These are phyloP conservation scores for Stigmatopora argus DNA, from an alignment of 2,113 vertebrate genomes.

Conservation along the genomic window DNA sequence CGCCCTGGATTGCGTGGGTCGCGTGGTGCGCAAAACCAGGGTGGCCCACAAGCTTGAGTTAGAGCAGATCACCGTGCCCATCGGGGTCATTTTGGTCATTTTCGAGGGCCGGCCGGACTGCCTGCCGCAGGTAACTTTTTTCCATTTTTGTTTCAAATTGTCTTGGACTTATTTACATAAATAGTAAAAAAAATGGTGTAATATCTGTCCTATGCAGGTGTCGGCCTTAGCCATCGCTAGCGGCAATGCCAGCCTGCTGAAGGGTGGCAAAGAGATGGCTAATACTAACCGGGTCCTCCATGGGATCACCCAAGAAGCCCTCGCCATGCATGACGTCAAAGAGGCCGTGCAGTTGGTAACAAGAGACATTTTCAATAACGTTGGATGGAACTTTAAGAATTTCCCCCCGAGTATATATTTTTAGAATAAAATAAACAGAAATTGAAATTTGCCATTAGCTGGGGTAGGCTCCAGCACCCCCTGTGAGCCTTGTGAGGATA, in stretches of 20 bases:
- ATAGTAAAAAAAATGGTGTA: background rate
- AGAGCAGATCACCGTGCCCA: constrained; percentile 94
- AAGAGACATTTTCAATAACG: constrained; percentile 19
- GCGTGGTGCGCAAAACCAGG: constrained; percentile 81
- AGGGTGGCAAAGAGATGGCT: constrained; percentile 88
- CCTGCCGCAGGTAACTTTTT: constrained; percentile 82
- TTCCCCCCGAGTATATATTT: background rate
- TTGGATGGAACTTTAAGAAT: no score
- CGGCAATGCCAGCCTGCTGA: constrained; percentile 89
- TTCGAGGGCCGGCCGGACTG: constrained; percentile 96
- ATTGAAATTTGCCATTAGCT: background rate
- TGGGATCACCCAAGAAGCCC: constrained; percentile 84
- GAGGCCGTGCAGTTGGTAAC: constrained; percentile 87
- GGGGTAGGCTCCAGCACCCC: no score
- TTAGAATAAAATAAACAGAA: background rate
- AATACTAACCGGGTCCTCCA: constrained; percentile 88
- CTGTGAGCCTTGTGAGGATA: no score
- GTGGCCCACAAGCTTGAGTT: constrained; percentile 87
- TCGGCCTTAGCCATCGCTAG: constrained; percentile 90
- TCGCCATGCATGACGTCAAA: constrained; percentile 80
- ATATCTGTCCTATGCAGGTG: constrained; percentile 70
- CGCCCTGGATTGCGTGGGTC: constrained; percentile 83
- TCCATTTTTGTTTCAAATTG: no score
- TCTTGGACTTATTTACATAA: no score
- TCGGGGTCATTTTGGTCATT: constrained; percentile 91